Evolutionary conservation across 2,888 invertebrate genomes (phyloP), one percentile per base, ranked within the genome.

Genomic region (Machimus rusticus): DNA sequence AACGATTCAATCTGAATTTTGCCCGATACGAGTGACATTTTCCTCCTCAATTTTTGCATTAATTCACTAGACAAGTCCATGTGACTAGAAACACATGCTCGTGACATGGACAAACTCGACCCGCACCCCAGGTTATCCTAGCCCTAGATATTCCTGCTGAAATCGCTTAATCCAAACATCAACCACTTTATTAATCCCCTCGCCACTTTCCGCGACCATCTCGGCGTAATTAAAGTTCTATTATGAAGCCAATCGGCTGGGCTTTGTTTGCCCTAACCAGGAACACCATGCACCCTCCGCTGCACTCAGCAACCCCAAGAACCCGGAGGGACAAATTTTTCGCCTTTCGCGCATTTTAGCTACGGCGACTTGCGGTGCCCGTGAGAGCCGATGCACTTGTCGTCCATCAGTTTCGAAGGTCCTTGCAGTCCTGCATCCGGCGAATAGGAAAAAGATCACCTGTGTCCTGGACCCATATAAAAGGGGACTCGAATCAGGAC

Each of bases 341-440:
- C 51, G 81, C 43, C 82, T 34, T 74, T 74, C 51, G 55, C 51
- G 87, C 57, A 81, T 74, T 82, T 78, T 31, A 77, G 55, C 55
- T 8, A 55, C 66, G 31, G 19, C n/a, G 37, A 82, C n/a, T 82
- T 82, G 82, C 19, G 57, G 87, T 89, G 89, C 89, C 90, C 90
- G 92, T 93, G 93, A 92, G 93, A 93, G 91, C 91, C 92, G 90
- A 90, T 92, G 91, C 93, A 93, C 93, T 93, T 93, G 93, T 91
- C 90, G 89, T 81, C 28, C 19, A 78, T 31, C 19, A 31, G 14
- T 16, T 31, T 37, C 66, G 66, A 66, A 66, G 23, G 81, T 28
- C 39, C 28, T 34, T 55, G n/a, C 74, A 57, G 78, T 31, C 34
- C 12, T 66, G 66, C 66, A 66, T 66, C 66, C 28, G 23, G 9